These are phyloP conservation scores for Ellobium chinense DNA, from an alignment of 2,888 invertebrate genomes.

Conservation along the genomic window DNA sequence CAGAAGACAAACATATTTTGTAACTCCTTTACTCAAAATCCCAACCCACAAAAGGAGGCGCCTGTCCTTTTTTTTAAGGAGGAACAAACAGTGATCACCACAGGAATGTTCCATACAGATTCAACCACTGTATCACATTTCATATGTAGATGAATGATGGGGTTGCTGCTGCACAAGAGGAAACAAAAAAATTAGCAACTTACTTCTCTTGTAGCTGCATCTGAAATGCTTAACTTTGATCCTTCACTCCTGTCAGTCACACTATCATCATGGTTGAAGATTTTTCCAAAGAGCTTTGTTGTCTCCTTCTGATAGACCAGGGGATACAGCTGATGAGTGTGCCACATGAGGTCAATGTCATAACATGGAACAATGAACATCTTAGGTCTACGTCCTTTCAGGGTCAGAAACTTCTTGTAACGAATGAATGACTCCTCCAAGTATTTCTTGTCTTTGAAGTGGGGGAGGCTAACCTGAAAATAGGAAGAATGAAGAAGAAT, in stretches of 20 bases:
- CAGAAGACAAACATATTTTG: too few species aligned
- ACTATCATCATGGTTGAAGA: constrained; percentile 80
- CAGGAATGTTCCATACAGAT: too few species aligned
- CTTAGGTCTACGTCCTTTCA: constrained; percentile 77
- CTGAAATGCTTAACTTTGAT: constrained; percentile 78
- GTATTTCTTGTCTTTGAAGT: constrained; percentile 79
- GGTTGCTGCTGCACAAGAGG: too few species aligned
- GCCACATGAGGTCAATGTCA: constrained; percentile 81
- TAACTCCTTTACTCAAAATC: too few species aligned
- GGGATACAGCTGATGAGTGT: constrained; percentile 80
- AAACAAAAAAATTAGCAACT: too few species aligned
- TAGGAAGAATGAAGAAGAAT: constrained; percentile 5
- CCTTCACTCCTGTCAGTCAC: constrained; percentile 79
- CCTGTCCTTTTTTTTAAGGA: too few species aligned
- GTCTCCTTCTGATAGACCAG: constrained; percentile 67
- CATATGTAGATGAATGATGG: too few species aligned
- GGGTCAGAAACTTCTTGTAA: constrained; percentile 78
- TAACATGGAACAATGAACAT: constrained; percentile 81
- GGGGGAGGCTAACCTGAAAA: constrained; percentile 79
- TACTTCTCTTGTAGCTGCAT: constrained; percentile 75
- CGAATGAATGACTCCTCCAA: constrained; percentile 75
- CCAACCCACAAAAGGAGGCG: too few species aligned
- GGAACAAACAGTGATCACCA: too few species aligned
- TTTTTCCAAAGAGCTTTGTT: constrained; percentile 58
- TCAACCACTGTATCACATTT: too few species aligned